phyloP scores from a whole-genome alignment of 2,888 invertebrate species.

The Hedya salicella region DNA sequence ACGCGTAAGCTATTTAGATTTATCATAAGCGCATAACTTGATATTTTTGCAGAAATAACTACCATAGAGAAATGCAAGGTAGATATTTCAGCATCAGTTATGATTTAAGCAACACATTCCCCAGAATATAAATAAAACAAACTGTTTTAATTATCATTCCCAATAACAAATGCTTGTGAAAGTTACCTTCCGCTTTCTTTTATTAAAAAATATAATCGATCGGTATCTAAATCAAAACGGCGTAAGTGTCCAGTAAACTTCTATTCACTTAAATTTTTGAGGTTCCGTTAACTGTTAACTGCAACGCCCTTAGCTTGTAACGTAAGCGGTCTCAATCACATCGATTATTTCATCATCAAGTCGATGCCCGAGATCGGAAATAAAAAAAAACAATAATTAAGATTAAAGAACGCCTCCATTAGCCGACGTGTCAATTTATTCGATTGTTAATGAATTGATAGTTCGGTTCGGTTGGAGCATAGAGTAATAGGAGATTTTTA shows the following conservation, averaged over 20 bases:
- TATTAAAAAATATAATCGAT: conserved; percentile 26
- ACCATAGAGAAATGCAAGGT: too few species aligned
- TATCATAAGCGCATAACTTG: too few species aligned
- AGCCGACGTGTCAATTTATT: conserved; percentile 57
- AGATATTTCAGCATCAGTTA: too few species aligned
- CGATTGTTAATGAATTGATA: conserved; percentile 51
- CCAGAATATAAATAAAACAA: neutral
- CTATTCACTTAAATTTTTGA: conserved; percentile 3
- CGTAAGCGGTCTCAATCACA: conserved; percentile 35
- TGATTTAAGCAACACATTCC: neutral
- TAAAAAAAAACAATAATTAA: conserved; percentile 41
- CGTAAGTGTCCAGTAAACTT: neutral
- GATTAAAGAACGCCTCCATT: conserved; percentile 51
- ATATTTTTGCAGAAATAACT: too few species aligned
- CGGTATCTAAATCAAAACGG: conserved; percentile 10
- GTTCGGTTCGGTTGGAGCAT: conserved; percentile 25
- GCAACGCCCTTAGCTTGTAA: conserved; percentile 27
- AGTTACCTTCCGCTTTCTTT: conserved; percentile 36
- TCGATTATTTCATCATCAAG: conserved; percentile 43
- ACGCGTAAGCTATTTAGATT: too few species aligned
- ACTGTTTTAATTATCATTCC: conserved; percentile 20
- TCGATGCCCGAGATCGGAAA: conserved; percentile 22
- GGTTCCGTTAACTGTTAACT: neutral
- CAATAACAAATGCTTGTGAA: conserved; percentile 22
- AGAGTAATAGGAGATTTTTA: neutral